These are phyloP conservation scores for Leptogaster cylindrica DNA, from an alignment of 2,888 invertebrate species.

Conservation along the genomic window DNA sequence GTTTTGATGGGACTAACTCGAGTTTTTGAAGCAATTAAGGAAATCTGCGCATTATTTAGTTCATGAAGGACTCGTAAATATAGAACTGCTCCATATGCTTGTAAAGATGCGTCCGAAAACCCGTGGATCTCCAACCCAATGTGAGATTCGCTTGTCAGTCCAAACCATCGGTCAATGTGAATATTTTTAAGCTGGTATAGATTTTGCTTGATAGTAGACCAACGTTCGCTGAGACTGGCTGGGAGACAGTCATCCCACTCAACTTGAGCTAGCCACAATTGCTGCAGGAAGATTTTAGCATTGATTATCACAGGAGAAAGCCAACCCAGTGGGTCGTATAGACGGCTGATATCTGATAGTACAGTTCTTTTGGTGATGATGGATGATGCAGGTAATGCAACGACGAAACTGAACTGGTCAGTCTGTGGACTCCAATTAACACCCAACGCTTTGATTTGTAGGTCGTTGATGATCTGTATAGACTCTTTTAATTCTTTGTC, in stretches of 20 bases:
- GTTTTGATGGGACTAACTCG: no score
- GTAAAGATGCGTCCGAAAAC: no score
- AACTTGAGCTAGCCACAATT: not conserved
- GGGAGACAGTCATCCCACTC: conserved; percentile 16
- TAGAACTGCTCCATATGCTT: not conserved
- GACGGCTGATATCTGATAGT: not conserved
- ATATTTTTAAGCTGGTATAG: not conserved
- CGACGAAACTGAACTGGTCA: conserved; percentile 7
- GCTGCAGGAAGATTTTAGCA: conserved; percentile 11
- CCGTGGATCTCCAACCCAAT: no score
- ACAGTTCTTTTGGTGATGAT: not conserved
- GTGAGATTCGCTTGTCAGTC: not conserved
- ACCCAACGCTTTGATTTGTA: conserved; percentile 17
- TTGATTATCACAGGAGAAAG: not conserved
- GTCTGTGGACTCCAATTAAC: conserved; percentile 9
- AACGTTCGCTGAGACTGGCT: not conserved
- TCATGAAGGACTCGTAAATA: not conserved
- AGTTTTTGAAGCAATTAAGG: no score
- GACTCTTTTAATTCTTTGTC: not conserved
- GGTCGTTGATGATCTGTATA: not conserved
- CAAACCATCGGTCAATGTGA: not conserved
- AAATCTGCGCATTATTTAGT: no score
- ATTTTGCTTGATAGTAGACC: not conserved
- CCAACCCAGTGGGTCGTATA: conserved; percentile 30
- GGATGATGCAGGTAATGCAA: not conserved